Evolutionary conservation across 2,113 vertebrate genomes (phyloP).

Genomic region (Psephotus haematonotus): DNA sequence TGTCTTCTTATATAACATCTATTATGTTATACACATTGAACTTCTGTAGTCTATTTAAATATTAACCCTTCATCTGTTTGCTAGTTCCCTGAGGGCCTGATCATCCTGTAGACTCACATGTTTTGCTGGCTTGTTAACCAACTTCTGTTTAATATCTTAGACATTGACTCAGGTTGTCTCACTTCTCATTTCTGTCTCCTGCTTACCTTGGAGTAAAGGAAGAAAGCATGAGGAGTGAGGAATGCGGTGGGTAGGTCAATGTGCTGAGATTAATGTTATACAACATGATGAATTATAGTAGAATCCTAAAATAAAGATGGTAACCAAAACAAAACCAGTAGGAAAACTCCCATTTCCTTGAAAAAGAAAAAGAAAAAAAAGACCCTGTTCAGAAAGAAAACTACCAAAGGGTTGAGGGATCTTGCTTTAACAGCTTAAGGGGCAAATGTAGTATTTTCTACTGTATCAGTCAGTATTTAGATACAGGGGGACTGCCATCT

Average conservation of each 20-base stretch:
- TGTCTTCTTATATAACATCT: neutral
- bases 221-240: neutral
- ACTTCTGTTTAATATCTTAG: neutral
- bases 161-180: neutral
- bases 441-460: neutral
- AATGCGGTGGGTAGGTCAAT: neutral
- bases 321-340: neutral
- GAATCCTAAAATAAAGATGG: neutral
- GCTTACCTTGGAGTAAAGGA: neutral
- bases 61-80: conserved; percentile 36
- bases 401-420: neutral
- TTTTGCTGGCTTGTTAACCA: neutral
- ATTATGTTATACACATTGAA: neutral
- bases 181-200: neutral
- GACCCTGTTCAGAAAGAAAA: neutral
- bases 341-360: neutral
- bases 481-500: neutral
- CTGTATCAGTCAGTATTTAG: neutral
- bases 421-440: neutral
- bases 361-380: neutral
- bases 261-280: neutral
- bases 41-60: conserved; percentile 11
- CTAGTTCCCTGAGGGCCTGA: neutral
- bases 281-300: neutral
- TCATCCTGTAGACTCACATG: neutral